phyloP scores from a whole-genome alignment of 2,888 invertebrate genomes.

The Alitta virens region DNA sequence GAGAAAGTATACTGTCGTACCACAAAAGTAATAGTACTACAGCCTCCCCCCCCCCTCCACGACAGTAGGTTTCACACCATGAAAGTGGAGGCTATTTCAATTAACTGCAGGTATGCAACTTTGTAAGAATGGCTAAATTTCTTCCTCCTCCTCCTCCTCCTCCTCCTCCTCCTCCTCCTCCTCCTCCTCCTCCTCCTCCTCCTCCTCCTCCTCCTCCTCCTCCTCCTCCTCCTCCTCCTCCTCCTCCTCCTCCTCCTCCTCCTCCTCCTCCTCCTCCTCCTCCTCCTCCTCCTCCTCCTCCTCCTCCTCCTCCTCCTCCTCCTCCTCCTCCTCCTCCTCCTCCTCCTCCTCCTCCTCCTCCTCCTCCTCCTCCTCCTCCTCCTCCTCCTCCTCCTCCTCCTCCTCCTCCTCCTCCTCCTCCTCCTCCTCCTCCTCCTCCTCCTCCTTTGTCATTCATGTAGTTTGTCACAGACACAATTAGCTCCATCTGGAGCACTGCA shows the following conservation, averaged over 20 bases:
- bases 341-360: constrained; percentile 9
- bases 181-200: background rate
- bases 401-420: constrained; percentile 30
- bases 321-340: constrained; percentile 18
- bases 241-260: constrained; percentile 21
- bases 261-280: constrained; percentile 15
- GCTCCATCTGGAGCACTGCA: too few relatives aligned
- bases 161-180: background rate
- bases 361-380: constrained; percentile 15
- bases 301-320: constrained; percentile 12
- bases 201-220: constrained; percentile 1
- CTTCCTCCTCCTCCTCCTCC: background rate
- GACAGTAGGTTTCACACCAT: background rate
- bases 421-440: constrained; percentile 25
- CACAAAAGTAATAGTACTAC: too few relatives aligned
- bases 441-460: background rate
- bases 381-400: constrained; percentile 18
- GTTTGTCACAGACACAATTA: constrained; percentile 1
- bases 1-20: too few relatives aligned
- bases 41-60: too few relatives aligned
- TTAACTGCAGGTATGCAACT: too few relatives aligned
- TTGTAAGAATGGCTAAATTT: too few relatives aligned
- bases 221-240: constrained; percentile 15
- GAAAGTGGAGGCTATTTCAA: too few relatives aligned
- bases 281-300: constrained; percentile 21